These are phyloP conservation scores for Cerastis leucographa DNA, from an alignment of 2,888 invertebrate species.

Conservation along the genomic window DNA sequence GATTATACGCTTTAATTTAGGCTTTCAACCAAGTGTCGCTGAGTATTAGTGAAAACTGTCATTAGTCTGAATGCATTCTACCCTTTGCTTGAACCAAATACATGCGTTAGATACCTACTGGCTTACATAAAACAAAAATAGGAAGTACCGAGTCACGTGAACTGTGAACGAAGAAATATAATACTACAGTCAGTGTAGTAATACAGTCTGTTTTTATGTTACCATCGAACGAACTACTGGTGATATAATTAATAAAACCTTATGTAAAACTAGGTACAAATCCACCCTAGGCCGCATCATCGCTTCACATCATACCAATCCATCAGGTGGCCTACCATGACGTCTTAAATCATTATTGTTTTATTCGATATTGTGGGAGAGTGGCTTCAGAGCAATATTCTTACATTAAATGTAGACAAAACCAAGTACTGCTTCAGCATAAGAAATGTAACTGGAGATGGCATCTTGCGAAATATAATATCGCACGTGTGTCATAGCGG, in stretches of 20 bases:
- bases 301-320: not conserved
- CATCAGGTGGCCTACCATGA: no score
- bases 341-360: no score
- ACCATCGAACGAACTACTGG: not conserved
- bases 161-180: constrained; percentile 25
- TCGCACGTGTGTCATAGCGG: no score
- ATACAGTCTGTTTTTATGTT: constrained; percentile 11
- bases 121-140: constrained; percentile 23
- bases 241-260: constrained; percentile 17
- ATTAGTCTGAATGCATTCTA: not conserved
- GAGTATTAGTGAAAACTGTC: not conserved
- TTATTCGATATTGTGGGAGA: no score
- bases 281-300: not conserved
- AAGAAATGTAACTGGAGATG: no score
- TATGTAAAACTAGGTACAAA: not conserved
- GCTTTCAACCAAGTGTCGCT: not conserved
- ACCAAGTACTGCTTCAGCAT: no score
- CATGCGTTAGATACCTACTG: not conserved
- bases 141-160: constrained; percentile 25
- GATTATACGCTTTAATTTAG: not conserved
- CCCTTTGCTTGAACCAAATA: not conserved
- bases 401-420: no score
- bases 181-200: no score
- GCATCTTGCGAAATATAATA: no score
- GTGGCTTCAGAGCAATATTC: no score